Evolutionary conservation across 2,888 invertebrate species (phyloP).

Genomic region (Yponomeuta sedellus): DNA sequence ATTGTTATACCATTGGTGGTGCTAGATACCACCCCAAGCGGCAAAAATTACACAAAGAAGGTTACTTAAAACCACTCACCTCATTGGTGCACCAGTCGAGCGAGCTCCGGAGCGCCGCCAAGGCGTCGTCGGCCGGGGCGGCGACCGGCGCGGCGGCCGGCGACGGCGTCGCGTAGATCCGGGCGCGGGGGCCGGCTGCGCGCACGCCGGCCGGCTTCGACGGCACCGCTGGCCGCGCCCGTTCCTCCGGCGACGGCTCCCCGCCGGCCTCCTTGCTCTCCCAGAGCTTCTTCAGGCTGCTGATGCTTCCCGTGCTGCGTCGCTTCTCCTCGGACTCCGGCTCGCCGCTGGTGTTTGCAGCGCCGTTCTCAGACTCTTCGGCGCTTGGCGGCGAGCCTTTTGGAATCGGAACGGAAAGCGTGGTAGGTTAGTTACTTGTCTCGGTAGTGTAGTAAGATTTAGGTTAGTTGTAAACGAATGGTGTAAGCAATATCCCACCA

Average conservation of each 20-base stretch:
- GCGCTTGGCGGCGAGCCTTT: too few species aligned
- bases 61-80: conserved; percentile 35
- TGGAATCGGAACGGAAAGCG: too few species aligned
- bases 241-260: conserved; percentile 50
- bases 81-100: conserved; percentile 74
- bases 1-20: too few species aligned
- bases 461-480: too few species aligned
- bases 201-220: conserved; percentile 79
- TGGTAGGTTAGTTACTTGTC: too few species aligned
- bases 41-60: too few species aligned
- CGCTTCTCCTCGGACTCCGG: conserved; percentile 85
- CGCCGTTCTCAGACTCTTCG: conserved; percentile 32
- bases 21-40: too few species aligned
- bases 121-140: conserved; percentile 53
- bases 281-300: conserved; percentile 94
- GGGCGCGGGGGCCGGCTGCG: conserved; percentile 68
- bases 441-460: too few species aligned
- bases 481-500: too few species aligned
- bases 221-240: conserved; percentile 73
- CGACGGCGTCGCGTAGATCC: conserved; percentile 88
- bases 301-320: conserved; percentile 94
- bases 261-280: conserved; percentile 83
- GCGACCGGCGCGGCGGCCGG: conserved; percentile 55
- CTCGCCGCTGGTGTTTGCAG: conserved; percentile 45
- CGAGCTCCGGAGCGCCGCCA: conserved; percentile 75